Percentiles rank a stretch among this genome's conserved stretches.
phyloP scores from a whole-genome alignment of 2,888 invertebrate species.

The Shargacucullia verbasci region DNA sequence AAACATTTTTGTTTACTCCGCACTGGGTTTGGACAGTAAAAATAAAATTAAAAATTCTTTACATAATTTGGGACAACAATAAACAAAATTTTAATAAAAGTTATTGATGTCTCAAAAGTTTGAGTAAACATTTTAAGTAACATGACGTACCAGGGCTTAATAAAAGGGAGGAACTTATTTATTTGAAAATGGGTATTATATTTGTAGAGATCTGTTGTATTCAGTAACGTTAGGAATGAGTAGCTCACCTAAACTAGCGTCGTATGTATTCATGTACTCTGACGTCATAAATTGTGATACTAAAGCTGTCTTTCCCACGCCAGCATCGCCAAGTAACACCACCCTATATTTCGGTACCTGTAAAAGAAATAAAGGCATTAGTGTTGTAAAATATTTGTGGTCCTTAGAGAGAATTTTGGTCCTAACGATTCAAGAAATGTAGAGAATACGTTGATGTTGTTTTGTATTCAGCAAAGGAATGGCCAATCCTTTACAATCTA shows the following conservation, averaged over 20 bases:
- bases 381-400: neutral
- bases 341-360: slow-evolving; percentile 93
- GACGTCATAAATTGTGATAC: slow-evolving; percentile 98
- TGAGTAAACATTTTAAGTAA: too few species aligned
- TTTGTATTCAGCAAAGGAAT: too few species aligned
- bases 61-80: neutral
- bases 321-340: slow-evolving; percentile 94
- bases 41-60: neutral
- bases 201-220: slow-evolving; percentile 10
- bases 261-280: slow-evolving; percentile 98
- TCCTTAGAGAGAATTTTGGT: too few species aligned
- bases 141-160: slow-evolving; percentile 42
- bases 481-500: too few species aligned
- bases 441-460: too few species aligned
- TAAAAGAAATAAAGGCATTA: slow-evolving; percentile 35
- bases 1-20: too few species aligned
- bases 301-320: slow-evolving; percentile 97
- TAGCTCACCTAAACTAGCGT: slow-evolving; percentile 95
- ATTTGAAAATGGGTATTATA: slow-evolving; percentile 15
- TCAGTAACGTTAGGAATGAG: slow-evolving; percentile 3
- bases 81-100: slow-evolving; percentile 1
- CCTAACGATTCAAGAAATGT: too few species aligned
- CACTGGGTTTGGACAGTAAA: neutral
- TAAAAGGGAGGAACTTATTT: neutral
- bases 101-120: slow-evolving; percentile 3